Base-by-base conservation (phyloP, 1,140 invertebrate species). In the Galleria mellonella region DNA sequence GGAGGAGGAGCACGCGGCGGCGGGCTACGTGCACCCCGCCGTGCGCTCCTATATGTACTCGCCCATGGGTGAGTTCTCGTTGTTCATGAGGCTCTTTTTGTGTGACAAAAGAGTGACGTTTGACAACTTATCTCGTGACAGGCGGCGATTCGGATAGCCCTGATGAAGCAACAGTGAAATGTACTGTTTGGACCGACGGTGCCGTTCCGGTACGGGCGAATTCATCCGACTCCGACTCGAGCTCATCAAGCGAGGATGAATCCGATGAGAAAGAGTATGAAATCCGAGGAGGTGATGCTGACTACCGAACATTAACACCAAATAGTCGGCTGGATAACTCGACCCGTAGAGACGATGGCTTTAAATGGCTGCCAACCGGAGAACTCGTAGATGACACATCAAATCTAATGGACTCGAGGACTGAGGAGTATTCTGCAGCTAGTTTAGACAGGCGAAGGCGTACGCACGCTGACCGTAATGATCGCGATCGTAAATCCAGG, bases 271-370 rank as follows among this genome's bases (percentile, higher is more conserved):
- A 58, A 32, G 78, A 74, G 37, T 81, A 77, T 36, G 72, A 72
- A 40, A 62, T 66, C 3, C 55, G 60, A 13, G 49, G 50, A 8
- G 55, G 42, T 17, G 69, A 78, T 48, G 66, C 57, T 7, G 71
- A 82, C 45, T 85, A 83, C 47, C 68, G 66, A 7, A 85, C 82
- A 0, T 47, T 83, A 37, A 85, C 82, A 17, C 82, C 82, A 9
- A 76, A 57, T 33, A 71, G 65, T 51, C 62, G 71, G 17, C 48
- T 66, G 32, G 83, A 87, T 62, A 74, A 75, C 50, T 87, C 89
- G 11, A 88, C 87, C 9, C 72, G 87, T 38, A 88, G 89, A 57
- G 87, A 89, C 57, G 82, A 87, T 55, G 88, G 89, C 65, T 90
- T 90, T 55, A 88, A 87, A 77, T 90, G 89, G 89, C 87, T 90